Base-by-base conservation (phyloP, 2,113 vertebrate genomes). In the Xenopus laevis region DNA sequence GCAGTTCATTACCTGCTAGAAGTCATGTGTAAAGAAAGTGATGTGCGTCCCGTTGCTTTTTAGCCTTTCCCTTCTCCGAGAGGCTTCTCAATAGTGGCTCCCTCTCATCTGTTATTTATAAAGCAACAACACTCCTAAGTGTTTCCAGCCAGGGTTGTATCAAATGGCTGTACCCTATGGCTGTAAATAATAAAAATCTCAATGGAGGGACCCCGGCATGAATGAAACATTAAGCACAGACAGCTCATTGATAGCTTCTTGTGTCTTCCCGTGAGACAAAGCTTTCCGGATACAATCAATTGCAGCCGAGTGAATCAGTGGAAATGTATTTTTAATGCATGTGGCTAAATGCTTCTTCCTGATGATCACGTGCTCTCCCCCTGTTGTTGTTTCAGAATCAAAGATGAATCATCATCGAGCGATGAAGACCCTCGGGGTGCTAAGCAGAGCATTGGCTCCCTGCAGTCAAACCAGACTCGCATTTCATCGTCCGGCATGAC, bases 361-460 rank as follows among this genome's bases (percentile, higher is more conserved):
- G 82, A 71, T 2, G 55, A 61, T 80, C 61, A 20, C 76, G 66
- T 84, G 52, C 52, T 79, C 71, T 77, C 84, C 77, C 81, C 79
- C 50, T 81, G 70, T 84, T n/a, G n/a, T n/a, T 88, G 75, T 84
- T 87, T 74, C 79, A 98, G 96, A 79, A 86, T 93, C 75, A 96
- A 96, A 82, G 95, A 98, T 70, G 97, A 98, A 30, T 96, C 95
- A 4, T 98, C 96, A 47, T 98, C 97, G 16, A 98, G 96, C 0
- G 97, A 99, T 16, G 97, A 99, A 50, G 96, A 98, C 52, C 90
- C 86, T 1, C 79, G 86, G 20, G 80, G 85, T 8, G 73, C 88
- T 83, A 90, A 85, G 78, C 91, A 89, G 83, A 79, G 81, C 62
- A 73, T 84, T 0, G 84, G 78, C 72, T 85, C 88, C 12, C 81